Base-by-base conservation (phyloP, 1,140 invertebrate genomes). In the Conopomorpha cramerella region DNA sequence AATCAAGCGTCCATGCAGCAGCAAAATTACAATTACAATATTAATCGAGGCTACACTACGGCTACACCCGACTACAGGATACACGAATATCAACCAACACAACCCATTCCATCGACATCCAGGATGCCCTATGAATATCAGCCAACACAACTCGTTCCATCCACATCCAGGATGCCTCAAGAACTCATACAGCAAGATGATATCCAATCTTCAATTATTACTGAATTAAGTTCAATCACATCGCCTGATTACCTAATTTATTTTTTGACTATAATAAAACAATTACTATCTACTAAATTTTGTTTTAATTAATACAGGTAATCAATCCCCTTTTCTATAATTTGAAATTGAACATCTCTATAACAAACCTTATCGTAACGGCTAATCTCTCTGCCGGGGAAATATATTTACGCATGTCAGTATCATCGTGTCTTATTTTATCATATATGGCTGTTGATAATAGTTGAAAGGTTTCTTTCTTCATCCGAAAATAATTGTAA, bases 21-120 rank as follows among this genome's bases (percentile, higher is more conserved):
- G 39, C 46, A 44, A 48, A 44, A 36, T 41, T 44, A 44, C 41
- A 44, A 48, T 48, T 44, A 48, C 41, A 44, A 42, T 47, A 41
- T 38, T 46, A 42, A 46, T 46, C 39, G 39, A 46, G 34, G 37
- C 44, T 35, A 41, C 36, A 45, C 43, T 45, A 45, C 39, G 39
- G 43, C 36, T 41, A 39, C 44, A 42, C 44, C 40, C 36, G 44
- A 46, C 44, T 42, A 46, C 40, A 46, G 39, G 37, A 46, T 46
- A 46, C 43, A 46, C 15, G 44, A 46, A 46, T 46, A 46, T 46
- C 44, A 46, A 36, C 35, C 38, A 41, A 47, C 45, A 43, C 38
- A 40, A 41, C 41, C 39, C 34, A 42, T 39, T 46, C 39, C 45
- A 38, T 39, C 45, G 34, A 39, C 40, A 46, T 46, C 40, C 37